Base-by-base conservation (phyloP, 2,888 invertebrate genomes). In the Pyrrhia umbra region DNA sequence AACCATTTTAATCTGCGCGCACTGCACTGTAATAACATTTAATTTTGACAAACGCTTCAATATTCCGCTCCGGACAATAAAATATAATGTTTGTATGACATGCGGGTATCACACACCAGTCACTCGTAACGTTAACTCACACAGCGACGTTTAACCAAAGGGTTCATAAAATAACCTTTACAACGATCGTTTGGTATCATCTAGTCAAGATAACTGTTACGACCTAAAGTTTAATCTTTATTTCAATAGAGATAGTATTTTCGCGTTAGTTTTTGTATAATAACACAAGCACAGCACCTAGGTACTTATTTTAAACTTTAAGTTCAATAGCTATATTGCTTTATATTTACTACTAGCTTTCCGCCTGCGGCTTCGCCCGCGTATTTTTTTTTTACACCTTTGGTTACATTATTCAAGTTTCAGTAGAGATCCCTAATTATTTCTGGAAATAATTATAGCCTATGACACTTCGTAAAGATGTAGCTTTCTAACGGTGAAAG, bases 101-200 rank as follows among this genome's bases (percentile, higher is more conserved):
- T 50, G 47, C 52, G 40, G 46, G 49, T 40, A 23, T 54, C 23
- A 40, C 62, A 60, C 64, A 58, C 30, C 37, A 49, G 5, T 27
- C 20, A 13, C 40, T 50, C 39, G 10, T 30, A 23, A 43, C 40
- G 27, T 60, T 56, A 40, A 15, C 47, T 39, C 43, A 16, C 30
- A 9, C 30, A 6, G 18, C 34, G 42, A 49, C 43, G 25, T 60
- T 55, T 10, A 54, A 37, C 20, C 59, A 51, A 51, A 34, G 8
- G 8, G 49, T 47, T 67, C 9, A 45, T 64, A 62, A 68, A 62
- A 57, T 62, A 25, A 68, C 40, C 34, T 51, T 64, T 39, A 55
- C 34, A 50, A 60, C 23, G 46, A 49, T 37, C 42, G 30, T 21
- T 15, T 8, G n/a, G 8, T 56, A 8, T 39, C 30, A 66, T 21